phyloP scores from a whole-genome alignment of 2,113 vertebrate genomes.

The Scopus umbretta region DNA sequence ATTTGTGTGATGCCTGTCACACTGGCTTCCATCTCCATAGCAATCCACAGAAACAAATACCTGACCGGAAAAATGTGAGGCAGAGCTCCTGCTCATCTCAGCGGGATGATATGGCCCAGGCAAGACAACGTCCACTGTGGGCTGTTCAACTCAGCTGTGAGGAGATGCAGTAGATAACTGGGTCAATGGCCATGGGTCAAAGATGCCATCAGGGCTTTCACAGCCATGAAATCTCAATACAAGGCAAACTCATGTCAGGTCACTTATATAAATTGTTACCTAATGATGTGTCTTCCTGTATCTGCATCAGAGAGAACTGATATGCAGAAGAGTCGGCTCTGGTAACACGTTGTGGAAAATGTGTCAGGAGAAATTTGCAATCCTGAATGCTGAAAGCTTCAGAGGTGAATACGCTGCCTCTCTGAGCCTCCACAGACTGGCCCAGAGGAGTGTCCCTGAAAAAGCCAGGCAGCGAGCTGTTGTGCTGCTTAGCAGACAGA shows the following conservation, averaged over 20 bases:
- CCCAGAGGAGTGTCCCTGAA: rapidly evolving
- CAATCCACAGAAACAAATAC: background rate
- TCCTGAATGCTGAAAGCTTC: background rate
- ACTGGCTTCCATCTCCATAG: background rate
- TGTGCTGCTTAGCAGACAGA: background rate
- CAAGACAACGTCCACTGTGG: rapidly evolving
- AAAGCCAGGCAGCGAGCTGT: background rate
- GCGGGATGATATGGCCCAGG: rapidly evolving
- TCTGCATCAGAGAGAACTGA: background rate
- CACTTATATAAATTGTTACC: background rate
- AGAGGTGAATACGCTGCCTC: background rate
- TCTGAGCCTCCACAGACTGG: background rate
- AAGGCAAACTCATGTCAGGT: background rate
- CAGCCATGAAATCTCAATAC: background rate
- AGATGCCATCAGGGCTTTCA: background rate
- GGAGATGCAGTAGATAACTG: background rate
- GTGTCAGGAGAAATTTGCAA: background rate
- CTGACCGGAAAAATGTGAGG: background rate
- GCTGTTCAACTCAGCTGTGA: background rate
- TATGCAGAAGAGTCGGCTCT: rapidly evolving
- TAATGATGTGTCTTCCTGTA: background rate
- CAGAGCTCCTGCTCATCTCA: background rate
- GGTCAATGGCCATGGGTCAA: background rate
- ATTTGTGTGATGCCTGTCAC: background rate
- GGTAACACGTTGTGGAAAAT: rapidly evolving